phyloP scores from a whole-genome alignment of 2,113 vertebrate species.

The Oxygymnocypris stewartii region DNA sequence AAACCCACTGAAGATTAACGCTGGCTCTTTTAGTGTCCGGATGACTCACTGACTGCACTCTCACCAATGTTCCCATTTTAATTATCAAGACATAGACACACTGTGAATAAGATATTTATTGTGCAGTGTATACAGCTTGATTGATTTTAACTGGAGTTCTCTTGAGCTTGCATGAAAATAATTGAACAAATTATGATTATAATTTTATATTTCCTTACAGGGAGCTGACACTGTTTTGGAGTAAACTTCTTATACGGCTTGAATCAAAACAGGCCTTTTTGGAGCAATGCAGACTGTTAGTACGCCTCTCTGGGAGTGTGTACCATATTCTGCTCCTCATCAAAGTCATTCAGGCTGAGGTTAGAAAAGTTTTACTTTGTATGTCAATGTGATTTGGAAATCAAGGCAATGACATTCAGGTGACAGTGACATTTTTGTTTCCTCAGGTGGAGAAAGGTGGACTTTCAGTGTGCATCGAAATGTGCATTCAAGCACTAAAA shows the following conservation, averaged over 20 bases:
- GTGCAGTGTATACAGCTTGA: neutral
- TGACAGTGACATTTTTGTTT: conserved; percentile 48
- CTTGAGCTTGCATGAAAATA: neutral
- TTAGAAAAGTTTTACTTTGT: conserved; percentile 66
- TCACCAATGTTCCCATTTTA: neutral
- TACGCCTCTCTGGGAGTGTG: conserved; percentile 93
- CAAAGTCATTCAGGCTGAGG: conserved; percentile 99
- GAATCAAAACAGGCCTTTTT: conserved; percentile 92
- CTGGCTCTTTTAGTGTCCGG: neutral
- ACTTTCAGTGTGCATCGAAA: conserved; percentile 94
- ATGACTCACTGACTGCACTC: neutral
- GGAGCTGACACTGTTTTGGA: conserved; percentile 99
- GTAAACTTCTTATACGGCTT: conserved; percentile 94
- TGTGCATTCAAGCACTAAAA: conserved; percentile 95
- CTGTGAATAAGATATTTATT: neutral
- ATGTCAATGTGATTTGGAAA: neutral
- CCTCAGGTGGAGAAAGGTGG: conserved; percentile 90
- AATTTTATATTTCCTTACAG: conserved; percentile 71
- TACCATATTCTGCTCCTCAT: conserved; percentile 99
- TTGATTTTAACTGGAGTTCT: neutral
- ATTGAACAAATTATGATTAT: neutral
- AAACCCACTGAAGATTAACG: neutral
- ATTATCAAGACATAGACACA: neutral
- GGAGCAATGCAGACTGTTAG: conserved; percentile 91
- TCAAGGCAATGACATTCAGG: neutral